Conservation (phyloP, 1,140 invertebrate species). For the Hyposmocoma kahamanoa region DNA sequence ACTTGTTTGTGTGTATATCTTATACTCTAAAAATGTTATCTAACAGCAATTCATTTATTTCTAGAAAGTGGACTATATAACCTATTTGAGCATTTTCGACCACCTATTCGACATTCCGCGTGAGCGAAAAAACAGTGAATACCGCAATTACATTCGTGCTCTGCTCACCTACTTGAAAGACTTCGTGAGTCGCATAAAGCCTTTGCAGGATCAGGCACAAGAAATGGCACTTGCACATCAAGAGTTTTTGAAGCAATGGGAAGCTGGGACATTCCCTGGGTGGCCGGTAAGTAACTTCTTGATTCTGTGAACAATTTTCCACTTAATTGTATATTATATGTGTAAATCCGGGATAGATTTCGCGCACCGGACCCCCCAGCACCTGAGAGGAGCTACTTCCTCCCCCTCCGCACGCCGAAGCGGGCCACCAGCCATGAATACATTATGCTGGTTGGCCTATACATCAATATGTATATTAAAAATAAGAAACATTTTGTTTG, state of each 20-base stretch:
- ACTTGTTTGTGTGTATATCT: too few species aligned
- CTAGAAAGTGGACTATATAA: constrained; percentile 96
- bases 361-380: too few species aligned
- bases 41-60: constrained; percentile 37
- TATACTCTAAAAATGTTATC: constrained; percentile 12
- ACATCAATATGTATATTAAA: too few species aligned
- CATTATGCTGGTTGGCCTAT: too few species aligned
- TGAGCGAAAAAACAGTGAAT: constrained; percentile 95
- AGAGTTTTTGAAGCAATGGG: constrained; percentile 93
- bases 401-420: too few species aligned
- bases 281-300: constrained; percentile 88
- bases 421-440: too few species aligned
- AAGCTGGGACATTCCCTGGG: constrained; percentile 90
- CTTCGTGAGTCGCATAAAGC: constrained; percentile 91
- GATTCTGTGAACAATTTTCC: too few species aligned
- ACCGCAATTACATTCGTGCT: constrained; percentile 89
- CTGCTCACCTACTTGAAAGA: constrained; percentile 92
- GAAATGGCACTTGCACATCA: constrained; percentile 85
- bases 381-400: too few species aligned
- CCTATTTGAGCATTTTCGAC: constrained; percentile 95
- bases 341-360: too few species aligned
- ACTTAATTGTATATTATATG: too few species aligned
- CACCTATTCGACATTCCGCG: constrained; percentile 96
- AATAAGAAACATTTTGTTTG: too few species aligned
- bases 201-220: constrained; percentile 89